These are phyloP conservation scores for Eubasilissa splendida DNA, from an alignment of 2,888 invertebrate species.

Conservation along the genomic window DNA sequence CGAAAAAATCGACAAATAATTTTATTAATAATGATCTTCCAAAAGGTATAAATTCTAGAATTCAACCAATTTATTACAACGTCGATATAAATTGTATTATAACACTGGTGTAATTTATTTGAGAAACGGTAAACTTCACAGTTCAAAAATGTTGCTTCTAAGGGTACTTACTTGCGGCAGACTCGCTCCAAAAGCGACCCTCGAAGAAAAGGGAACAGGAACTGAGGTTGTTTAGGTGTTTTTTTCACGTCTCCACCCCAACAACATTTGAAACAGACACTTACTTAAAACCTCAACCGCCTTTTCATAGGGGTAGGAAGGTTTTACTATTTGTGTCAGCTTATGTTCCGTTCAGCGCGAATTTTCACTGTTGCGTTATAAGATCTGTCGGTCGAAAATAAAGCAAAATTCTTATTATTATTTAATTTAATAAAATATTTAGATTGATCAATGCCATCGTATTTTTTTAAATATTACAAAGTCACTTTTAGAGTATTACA, in stretches of 20 bases:
- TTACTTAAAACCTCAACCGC: not conserved
- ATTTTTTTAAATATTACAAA: too few species aligned
- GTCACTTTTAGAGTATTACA: too few species aligned
- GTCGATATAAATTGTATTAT: too few species aligned
- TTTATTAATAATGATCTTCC: too few species aligned
- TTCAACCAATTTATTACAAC: too few species aligned
- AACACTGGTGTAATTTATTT: too few species aligned
- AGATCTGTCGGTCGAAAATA: too few species aligned
- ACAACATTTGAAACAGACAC: not conserved
- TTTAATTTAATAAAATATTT: too few species aligned
- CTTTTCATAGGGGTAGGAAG: not conserved
- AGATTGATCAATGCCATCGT: too few species aligned
- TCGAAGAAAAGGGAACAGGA: not conserved
- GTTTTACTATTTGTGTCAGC: not conserved
- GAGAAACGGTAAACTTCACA: not conserved
- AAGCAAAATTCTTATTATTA: too few species aligned
- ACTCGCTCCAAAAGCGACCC: not conserved
- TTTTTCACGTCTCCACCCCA: not conserved
- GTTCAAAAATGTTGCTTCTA: not conserved
- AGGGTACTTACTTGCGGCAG: not conserved
- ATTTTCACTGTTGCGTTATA: not conserved
- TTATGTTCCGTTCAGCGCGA: not conserved
- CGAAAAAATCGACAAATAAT: too few species aligned
- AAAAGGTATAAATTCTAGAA: too few species aligned
- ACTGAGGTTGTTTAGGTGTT: not conserved